Base-by-base conservation (phyloP, 1,140 invertebrate species). In the Saccostrea echinata region DNA sequence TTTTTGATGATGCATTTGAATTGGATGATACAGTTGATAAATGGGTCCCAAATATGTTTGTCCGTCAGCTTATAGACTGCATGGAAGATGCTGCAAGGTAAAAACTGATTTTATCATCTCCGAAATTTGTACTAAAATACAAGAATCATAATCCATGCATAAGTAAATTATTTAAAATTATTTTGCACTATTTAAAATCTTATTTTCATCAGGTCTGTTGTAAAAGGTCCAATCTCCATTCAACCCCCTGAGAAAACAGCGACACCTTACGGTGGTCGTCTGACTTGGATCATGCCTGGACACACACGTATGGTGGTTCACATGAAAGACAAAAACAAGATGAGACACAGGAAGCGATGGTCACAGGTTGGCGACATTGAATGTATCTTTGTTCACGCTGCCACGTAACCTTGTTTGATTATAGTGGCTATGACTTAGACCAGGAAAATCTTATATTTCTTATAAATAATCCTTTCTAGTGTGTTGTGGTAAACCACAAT, bases 41-140 rank as follows among this genome's bases (percentile, higher is more conserved):
- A 99, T 92, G 98, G 99, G 97, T 99, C 93, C 98, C 99, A 30
- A 99, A 99, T 95, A 96, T 97, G 24, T 99, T 99, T 95, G 99
- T 99, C 0, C 98, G 98, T 94, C 96, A 99, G n/a, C 95, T 99
- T 76, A 96, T 99, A 33, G 96, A 97, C 43, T 98, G 97, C 3
- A 97, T 99, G 91, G 98, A 99, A 92, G 98, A 99, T 94, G 98
- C 99, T 11, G 99, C 98, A 18, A 97, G 97, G 53, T 94, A 86
- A 96, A 96, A 96, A 86, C 99, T 99, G 93, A 98, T 99, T 88
- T 43, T 2, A 30, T 33, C 4, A 43, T 30, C 30, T 24, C 21
- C 24, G 35, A 80, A 80, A 80, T 80, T n/a, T 2, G 16, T 80
- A 16, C 18, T 33, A 30, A 80, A 6, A 80, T 33, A 6, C 11